Conservation (phyloP, 2,888 invertebrate genomes). For the Cremastinae sp. region DNA sequence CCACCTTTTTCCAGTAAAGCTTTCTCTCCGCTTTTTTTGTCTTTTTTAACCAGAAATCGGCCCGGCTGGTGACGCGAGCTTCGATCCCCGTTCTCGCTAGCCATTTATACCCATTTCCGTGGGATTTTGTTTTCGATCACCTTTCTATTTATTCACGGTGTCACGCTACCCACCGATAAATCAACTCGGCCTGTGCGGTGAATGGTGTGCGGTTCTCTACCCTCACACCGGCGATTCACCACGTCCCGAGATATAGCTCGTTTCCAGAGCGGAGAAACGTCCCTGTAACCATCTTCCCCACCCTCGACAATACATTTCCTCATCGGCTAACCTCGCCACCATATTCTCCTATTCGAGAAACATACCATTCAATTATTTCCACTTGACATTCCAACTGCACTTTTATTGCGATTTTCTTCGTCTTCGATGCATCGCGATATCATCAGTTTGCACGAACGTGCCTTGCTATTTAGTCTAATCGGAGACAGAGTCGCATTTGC, state of each 20-base stretch:
- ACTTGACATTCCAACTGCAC: conserved; percentile 52
- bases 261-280: conserved; percentile 35
- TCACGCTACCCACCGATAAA: conserved; percentile 68
- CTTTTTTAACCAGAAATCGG: conserved; percentile 44
- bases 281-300: conserved; percentile 30
- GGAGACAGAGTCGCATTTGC: too few relatives aligned
- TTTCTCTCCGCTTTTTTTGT: conserved; percentile 44
- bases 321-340: conserved; percentile 48
- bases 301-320: conserved; percentile 45
- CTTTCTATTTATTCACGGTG: conserved; percentile 68
- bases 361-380: conserved; percentile 56
- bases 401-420: conserved; percentile 46
- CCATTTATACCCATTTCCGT: conserved; percentile 68
- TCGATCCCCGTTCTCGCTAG: conserved; percentile 60
- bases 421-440: conserved; percentile 22
- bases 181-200: conserved; percentile 64
- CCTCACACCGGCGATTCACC: conserved; percentile 51
- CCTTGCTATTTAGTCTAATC: too few relatives aligned
- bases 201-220: conserved; percentile 52
- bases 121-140: conserved; percentile 69
- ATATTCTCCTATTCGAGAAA: conserved; percentile 56
- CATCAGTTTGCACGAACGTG: not conserved
- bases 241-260: conserved; percentile 32
- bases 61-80: conserved; percentile 49
- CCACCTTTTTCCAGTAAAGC: conserved; percentile 34